Evolutionary conservation across 2,797 vertebrate genomes (phyloP).

Genomic region (Triplophysa bombifrons): DNA sequence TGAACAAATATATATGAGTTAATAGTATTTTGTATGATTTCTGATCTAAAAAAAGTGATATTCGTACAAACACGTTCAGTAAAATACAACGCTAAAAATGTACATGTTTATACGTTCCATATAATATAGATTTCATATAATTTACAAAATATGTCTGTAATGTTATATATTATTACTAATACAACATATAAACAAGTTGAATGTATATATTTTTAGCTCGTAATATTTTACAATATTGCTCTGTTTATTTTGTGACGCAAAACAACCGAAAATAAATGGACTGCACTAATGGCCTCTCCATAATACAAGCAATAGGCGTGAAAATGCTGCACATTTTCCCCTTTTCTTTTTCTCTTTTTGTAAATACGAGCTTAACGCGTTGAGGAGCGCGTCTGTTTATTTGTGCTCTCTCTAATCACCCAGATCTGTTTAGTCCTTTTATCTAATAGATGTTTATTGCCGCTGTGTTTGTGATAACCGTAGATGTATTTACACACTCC

Average conservation of each 20-base stretch:
- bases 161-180: too few species aligned
- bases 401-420: constrained; percentile 46
- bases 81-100: background rate
- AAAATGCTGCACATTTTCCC: constrained; percentile 20
- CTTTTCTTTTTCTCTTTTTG: constrained; percentile 29
- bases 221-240: background rate
- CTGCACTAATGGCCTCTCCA: background rate
- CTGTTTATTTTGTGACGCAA: background rate
- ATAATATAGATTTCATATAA: too few species aligned
- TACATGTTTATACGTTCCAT: too few species aligned
- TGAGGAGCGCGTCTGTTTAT: constrained; percentile 42
- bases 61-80: background rate
- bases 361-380: constrained; percentile 19
- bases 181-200: too few species aligned
- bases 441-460: constrained; percentile 53
- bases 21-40: too few species aligned
- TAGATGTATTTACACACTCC: constrained; percentile 52
- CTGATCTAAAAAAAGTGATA: too few species aligned
- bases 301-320: background rate
- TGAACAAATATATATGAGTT: too few species aligned
- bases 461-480: constrained; percentile 40
- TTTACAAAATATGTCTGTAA: too few species aligned
- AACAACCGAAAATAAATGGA: background rate
- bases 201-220: too few species aligned
- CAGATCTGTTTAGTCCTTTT: constrained; percentile 34